Percentiles rank a stretch among this genome's conserved stretches.
Evolutionary conservation across 2,113 vertebrate species (phyloP).

Genomic region (Sebastes fasciatus): DNA sequence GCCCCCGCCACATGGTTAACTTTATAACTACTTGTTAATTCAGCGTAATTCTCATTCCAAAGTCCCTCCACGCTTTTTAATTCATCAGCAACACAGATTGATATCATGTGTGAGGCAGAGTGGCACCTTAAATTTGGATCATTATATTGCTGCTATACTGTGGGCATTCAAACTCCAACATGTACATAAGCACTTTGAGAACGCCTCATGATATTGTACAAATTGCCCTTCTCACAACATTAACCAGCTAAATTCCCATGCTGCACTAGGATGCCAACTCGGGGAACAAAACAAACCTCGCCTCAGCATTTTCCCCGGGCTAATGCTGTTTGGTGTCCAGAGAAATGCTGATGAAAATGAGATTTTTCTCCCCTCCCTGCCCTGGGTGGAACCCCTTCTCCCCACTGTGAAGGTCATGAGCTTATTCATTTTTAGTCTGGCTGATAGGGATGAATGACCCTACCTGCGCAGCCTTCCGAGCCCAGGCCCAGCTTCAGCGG

Average conservation of each 20-base stretch:
- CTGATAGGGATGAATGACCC: conserved; percentile 79
- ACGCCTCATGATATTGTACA: conserved; percentile 66
- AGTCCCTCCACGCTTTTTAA: conserved; percentile 39
- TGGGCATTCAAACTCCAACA: conserved; percentile 45
- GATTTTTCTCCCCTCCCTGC: conserved; percentile 58
- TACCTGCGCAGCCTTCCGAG: conserved; percentile 67
- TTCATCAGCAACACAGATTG: conserved; percentile 59
- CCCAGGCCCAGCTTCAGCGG: conserved; percentile 42
- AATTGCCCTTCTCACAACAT: conserved; percentile 82
- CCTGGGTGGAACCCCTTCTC: conserved; percentile 50
- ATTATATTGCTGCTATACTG: conserved; percentile 34
- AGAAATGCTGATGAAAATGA: conserved; percentile 77
- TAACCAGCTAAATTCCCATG: conserved; percentile 77
- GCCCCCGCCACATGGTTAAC: conserved; percentile 32
- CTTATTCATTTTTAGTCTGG: conserved; percentile 75
- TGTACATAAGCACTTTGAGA: conserved; percentile 58
- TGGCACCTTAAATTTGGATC: conserved; percentile 48
- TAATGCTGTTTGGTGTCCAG: conserved; percentile 70
- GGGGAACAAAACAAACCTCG: conserved; percentile 70
- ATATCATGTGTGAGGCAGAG: conserved; percentile 48
- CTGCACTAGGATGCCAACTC: conserved; percentile 54
- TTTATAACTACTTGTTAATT: conserved; percentile 46
- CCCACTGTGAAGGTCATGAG: conserved; percentile 77
- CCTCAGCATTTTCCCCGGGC: conserved; percentile 72
- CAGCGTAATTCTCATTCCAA: conserved; percentile 40